Conservation (phyloP, 2,888 invertebrate species). For the Agriopis marginaria region DNA sequence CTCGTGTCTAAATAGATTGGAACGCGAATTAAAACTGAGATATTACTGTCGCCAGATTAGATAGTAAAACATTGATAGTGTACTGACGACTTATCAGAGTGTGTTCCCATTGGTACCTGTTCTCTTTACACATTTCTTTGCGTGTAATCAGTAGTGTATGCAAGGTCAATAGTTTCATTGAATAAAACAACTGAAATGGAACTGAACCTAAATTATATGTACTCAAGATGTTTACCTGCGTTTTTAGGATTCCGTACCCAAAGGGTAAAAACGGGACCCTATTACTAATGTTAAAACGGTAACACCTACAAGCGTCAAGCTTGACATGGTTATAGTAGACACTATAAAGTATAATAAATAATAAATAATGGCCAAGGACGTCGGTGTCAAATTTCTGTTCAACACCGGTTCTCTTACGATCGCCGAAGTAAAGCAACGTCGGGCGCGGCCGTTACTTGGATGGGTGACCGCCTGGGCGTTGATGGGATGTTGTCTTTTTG, state of each 20-base stretch:
- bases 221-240: not conserved
- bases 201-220: constrained; percentile 1
- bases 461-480: too few species aligned
- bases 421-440: too few species aligned
- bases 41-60: constrained; percentile 75
- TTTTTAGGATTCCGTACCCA: not conserved
- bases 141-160: constrained; percentile 44
- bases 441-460: too few species aligned
- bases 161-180: constrained; percentile 48
- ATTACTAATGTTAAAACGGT: too few species aligned
- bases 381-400: too few species aligned
- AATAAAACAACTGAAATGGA: constrained; percentile 19
- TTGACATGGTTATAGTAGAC: too few species aligned
- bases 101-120: constrained; percentile 62
- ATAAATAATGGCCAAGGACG: too few species aligned
- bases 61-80: constrained; percentile 72
- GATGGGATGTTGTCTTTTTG: too few species aligned
- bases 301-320: too few species aligned
- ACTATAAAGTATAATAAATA: too few species aligned
- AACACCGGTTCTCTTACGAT: too few species aligned
- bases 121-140: constrained; percentile 52
- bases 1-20: constrained; percentile 62
- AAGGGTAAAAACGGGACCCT: too few species aligned
- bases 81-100: constrained; percentile 67
- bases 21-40: constrained; percentile 77